Evolutionary conservation across 2,888 invertebrate genomes (phyloP), one percentile per base, ranked within the genome.

Genomic region (Mesorhabditis spiculigera): DNA sequence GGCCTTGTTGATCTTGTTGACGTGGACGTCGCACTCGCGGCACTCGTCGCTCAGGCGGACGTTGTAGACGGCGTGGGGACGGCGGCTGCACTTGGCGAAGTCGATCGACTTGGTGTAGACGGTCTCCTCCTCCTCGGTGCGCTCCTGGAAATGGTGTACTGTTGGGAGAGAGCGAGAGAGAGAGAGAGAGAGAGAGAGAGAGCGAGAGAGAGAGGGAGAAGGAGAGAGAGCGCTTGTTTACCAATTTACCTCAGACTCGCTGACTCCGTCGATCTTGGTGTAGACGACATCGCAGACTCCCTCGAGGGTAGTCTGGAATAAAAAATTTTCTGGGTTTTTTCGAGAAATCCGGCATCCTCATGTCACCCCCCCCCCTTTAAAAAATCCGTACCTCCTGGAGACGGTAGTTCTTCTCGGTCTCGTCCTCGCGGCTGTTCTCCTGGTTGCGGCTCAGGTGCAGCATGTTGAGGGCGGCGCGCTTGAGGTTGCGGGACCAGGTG

Each of bases 1-100:
- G 28, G 13, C 16, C 8, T 50, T 50, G 58, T 50, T 13, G 8
- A 10, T 50, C 58, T 50, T 50, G 58, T 50, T 65, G 64, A 43
- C 69, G 63, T 75, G 66, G 45, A 71, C 68, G 63, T 72, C 68
- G 74, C 80, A 75, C 42, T 73, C 63, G 10, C 70, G 65, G 70
- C 76, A 73, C 61, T 75, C 73, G 68, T 73, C 72, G 68, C 65
- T 65, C 68, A 75, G 75, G 28, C 76, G 75, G 65, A 71, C 69
- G 66, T 72, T 74, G 68, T 78, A 77, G 42, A 65, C 43, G 63
- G 66, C 58, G 42, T 73, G 74, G 44, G 86, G 84, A 71, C 85
- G 83, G 67, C 82, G 73, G 69, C 71, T 72, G 82, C 87, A 87
- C 71, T 86, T 85, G 71, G 87, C 84, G 81, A 87, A 87, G 85